Percentiles rank a stretch among this genome's conserved stretches.
phyloP scores from a whole-genome alignment of 2,888 invertebrate genomes.

The Calameuta idolon region DNA sequence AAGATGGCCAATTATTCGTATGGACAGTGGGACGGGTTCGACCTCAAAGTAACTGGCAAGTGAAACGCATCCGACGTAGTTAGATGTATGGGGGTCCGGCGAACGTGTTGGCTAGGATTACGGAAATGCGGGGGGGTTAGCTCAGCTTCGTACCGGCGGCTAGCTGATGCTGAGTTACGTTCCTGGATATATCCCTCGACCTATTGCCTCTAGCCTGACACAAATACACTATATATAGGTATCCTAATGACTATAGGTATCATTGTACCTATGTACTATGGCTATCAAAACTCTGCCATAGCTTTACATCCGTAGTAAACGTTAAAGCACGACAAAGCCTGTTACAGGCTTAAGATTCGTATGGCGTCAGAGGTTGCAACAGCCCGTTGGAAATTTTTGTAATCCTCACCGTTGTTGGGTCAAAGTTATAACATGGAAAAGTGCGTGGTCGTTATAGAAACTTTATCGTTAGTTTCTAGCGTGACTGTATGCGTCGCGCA shows the following conservation, averaged over 20 bases:
- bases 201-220: constrained; percentile 53
- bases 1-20: constrained; percentile 48
- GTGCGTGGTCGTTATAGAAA: not conserved
- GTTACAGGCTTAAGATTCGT: not conserved
- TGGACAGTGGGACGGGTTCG: constrained; percentile 46
- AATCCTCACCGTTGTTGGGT: not conserved
- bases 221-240: constrained; percentile 43
- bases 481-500: not conserved
- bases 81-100: constrained; percentile 24
- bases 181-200: constrained; percentile 60
- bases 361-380: not conserved
- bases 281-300: not conserved
- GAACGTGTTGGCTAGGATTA: constrained; percentile 61
- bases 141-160: constrained; percentile 37
- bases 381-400: not conserved
- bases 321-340: not conserved
- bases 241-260: not conserved
- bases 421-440: not conserved
- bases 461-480: not conserved
- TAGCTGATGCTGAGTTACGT: constrained; percentile 66
- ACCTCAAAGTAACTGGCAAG: constrained; percentile 61
- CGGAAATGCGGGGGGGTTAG: constrained; percentile 48
- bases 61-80: constrained; percentile 46
- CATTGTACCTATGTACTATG: not conserved
- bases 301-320: not conserved